Conservation (phyloP, 2,797 vertebrate genomes). For the Lophotriccus pileatus region DNA sequence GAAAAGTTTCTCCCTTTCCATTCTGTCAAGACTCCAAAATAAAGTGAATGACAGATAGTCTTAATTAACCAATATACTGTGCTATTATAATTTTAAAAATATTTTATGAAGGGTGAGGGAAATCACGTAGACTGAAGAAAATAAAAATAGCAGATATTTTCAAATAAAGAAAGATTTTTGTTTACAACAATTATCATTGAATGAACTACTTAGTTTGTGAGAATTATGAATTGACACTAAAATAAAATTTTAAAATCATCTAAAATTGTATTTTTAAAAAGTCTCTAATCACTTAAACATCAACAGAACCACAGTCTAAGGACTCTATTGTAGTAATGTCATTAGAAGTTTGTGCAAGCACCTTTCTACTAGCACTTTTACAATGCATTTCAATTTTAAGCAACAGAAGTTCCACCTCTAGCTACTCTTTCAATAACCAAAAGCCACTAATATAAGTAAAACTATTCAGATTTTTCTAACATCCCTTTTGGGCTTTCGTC, state of each 20-base stretch:
- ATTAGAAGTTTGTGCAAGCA: background rate
- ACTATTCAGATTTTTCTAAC: background rate
- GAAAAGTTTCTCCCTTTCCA: background rate
- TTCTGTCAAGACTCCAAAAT: background rate
- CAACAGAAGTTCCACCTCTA: background rate
- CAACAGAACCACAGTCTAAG: background rate
- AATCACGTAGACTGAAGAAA: background rate
- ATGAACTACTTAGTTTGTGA: background rate
- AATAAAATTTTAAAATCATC: background rate
- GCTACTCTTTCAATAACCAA: background rate
- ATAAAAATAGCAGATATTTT: background rate
- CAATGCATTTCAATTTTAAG: background rate
- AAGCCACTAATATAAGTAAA: background rate
- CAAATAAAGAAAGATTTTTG: background rate
- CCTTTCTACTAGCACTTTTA: background rate
- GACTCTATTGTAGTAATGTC: background rate
- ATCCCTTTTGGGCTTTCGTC: background rate
- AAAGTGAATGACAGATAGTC: background rate
- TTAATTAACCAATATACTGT: background rate
- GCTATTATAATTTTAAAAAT: background rate
- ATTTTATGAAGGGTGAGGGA: background rate
- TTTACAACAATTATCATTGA: background rate
- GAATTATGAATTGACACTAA: background rate
- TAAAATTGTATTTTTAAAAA: background rate
- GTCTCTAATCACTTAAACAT: background rate